A percentile compares a stretch with the other conserved stretches of the same genome.
Conservation (phyloP, 2,113 vertebrate genomes). For the Herpailurus yagouaroundi region DNA sequence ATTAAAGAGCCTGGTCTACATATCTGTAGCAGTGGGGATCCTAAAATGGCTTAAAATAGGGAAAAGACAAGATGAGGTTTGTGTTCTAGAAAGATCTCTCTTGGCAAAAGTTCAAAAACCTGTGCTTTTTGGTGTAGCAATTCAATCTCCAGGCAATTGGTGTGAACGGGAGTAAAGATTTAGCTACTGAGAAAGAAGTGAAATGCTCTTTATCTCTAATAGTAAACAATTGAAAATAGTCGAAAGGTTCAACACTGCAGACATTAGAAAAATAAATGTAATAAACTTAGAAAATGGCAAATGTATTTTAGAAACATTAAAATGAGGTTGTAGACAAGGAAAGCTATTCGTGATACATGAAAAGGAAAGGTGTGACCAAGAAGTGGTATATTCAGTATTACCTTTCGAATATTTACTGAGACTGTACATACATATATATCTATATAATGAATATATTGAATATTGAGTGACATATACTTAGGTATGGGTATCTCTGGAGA, state of each 20-base stretch:
- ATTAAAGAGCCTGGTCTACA: neutral
- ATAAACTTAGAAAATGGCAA: neutral
- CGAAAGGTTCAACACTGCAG: neutral
- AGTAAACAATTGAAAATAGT: neutral
- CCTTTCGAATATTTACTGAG: neutral
- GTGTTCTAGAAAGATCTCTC: neutral
- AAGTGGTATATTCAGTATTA: neutral
- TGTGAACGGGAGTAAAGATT: neutral
- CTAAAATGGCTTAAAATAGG: neutral
- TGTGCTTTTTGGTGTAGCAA: neutral
- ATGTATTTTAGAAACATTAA: neutral
- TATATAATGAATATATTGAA: neutral
- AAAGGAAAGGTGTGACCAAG: neutral
- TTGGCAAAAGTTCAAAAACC: neutral
- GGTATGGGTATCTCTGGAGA: neutral
- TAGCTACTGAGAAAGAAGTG: neutral
- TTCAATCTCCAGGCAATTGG: neutral
- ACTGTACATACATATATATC: neutral
- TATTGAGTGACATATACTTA: neutral
- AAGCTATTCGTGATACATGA: neutral
- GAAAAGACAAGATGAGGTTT: neutral
- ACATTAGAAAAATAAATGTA: constrained; percentile 36
- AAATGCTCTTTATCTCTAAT: neutral
- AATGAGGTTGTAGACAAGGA: neutral
- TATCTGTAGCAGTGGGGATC: neutral